A percentile compares a stretch with the other conserved stretches of the same genome.
Conservation (phyloP, 2,113 vertebrate species). For the Lipophrys pholis region DNA sequence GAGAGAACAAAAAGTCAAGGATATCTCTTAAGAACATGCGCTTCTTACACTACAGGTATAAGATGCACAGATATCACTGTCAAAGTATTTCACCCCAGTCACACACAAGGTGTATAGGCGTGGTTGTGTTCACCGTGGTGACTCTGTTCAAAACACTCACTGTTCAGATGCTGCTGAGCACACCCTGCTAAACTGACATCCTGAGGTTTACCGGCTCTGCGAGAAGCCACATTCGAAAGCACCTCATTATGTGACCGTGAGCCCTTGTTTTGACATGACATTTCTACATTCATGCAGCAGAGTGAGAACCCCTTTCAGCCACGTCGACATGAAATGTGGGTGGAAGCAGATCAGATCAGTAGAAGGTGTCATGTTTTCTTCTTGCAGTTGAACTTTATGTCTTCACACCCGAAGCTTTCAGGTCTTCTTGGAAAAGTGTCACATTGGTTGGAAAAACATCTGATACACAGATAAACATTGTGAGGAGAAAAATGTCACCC, state of each 20-base stretch:
- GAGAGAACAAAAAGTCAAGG: no score
- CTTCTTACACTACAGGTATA: no score
- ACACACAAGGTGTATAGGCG: conserved; percentile 14
- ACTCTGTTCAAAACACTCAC: background rate
- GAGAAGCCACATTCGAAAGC: background rate
- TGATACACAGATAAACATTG: background rate
- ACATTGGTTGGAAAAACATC: background rate
- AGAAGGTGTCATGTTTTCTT: background rate
- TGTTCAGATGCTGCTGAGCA: background rate
- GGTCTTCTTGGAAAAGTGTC: background rate
- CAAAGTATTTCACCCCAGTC: conserved; percentile 16
- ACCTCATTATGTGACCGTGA: no score
- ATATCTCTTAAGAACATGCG: background rate
- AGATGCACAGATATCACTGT: background rate
- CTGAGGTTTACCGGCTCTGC: conserved; percentile 65
- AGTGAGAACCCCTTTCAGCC: background rate
- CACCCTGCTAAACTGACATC: conserved; percentile 69
- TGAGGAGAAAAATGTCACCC: background rate
- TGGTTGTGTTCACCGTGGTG: conserved; percentile 22
- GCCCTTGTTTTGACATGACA: conserved; percentile 36
- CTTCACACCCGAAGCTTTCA: background rate
- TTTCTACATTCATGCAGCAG: background rate
- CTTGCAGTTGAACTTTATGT: conserved; percentile 5
- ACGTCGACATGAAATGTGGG: background rate
- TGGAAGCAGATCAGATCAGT: background rate